Evolutionary conservation across 2,797 vertebrate species (phyloP), one percentile per base, ranked within the genome.

Genomic region (Periparus ater): DNA sequence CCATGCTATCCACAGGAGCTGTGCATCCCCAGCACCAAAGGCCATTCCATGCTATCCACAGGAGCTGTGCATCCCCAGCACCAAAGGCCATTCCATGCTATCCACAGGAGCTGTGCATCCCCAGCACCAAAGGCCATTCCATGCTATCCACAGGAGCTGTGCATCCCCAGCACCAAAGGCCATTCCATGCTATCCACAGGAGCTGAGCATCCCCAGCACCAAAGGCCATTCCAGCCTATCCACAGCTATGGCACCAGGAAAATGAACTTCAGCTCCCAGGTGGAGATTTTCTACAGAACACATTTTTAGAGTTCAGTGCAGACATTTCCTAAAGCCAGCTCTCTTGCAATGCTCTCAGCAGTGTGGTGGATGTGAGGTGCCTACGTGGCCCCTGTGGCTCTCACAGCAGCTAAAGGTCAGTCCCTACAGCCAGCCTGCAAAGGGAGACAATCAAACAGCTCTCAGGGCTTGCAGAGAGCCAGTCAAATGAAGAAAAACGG

Each of bases 191-290:
- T 9, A 36, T 36, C 36, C 36, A 8, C 88, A 71, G 66, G 23
- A 71, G 58, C 16, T 10, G 9, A 2, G 45, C 27, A 61, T 6
- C 14, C 44, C 51, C 36, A 67, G 54, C 57, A 87, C 25, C 8
- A 13, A 61, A 78, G 29, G 15, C 44, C 40, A 20, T 16, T 57
- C n/a, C 70, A 74, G 53, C 20, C 67, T 16, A 17, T 11, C 25
- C 54, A 26, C 50, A 78, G 1, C 34, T 9, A 30, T 0, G 6
- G 50, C 60, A 78, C 0, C 0, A 92, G 40, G 26, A 62, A 80
- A 91, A 77, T 6, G 9, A 88, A 85, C 22, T 27, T 44, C 0
- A 58, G 32, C 19, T 74, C 15, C 36, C 62, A 65, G 38, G 32
- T 8, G 17, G 32, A 67, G 34, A 32, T 65, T 34, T 55, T 15